A percentile compares a stretch with the other conserved stretches of the same genome.
Evolutionary conservation across 1,140 invertebrate species (phyloP).

Genomic region (Sinonovacula constricta): DNA sequence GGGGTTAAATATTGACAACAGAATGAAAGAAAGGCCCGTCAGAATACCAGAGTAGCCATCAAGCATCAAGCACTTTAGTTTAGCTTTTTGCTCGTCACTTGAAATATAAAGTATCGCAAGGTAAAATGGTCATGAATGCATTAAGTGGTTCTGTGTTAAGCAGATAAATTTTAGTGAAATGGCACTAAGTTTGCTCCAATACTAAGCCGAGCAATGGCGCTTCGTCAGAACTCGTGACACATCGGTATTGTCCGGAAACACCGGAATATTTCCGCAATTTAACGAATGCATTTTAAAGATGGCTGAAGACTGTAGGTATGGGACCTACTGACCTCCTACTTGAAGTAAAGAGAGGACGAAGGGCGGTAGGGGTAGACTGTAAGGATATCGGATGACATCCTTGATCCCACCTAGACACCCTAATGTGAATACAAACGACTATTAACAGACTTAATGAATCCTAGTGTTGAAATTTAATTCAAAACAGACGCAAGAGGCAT

Average conservation of each 20-base stretch:
- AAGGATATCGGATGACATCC: slow-evolving; percentile 27
- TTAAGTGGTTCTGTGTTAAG: too few relatives aligned
- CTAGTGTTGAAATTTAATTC: slow-evolving; percentile 49
- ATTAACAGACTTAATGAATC: slow-evolving; percentile 31
- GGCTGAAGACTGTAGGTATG: neutral
- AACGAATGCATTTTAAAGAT: neutral
- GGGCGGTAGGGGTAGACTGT: neutral
- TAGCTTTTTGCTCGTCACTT: too few relatives aligned
- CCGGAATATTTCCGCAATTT: neutral
- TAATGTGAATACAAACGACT: slow-evolving; percentile 45
- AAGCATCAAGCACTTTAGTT: too few relatives aligned
- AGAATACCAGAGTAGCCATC: too few relatives aligned
- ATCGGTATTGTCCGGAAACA: neutral
- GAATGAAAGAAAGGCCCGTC: too few relatives aligned
- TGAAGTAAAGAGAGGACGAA: neutral
- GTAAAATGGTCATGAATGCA: too few relatives aligned
- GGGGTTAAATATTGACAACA: too few relatives aligned
- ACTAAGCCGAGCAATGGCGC: too few relatives aligned
- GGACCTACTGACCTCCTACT: neutral
- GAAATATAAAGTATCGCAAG: too few relatives aligned
- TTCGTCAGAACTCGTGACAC: too few relatives aligned
- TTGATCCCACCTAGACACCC: neutral
- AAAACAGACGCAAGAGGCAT: slow-evolving; percentile 31
- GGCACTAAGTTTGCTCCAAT: too few relatives aligned
- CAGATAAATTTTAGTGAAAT: too few relatives aligned